These are phyloP conservation scores for Brachionus rotundiformis DNA, from an alignment of 1,140 invertebrate species.

Conservation along the genomic window DNA sequence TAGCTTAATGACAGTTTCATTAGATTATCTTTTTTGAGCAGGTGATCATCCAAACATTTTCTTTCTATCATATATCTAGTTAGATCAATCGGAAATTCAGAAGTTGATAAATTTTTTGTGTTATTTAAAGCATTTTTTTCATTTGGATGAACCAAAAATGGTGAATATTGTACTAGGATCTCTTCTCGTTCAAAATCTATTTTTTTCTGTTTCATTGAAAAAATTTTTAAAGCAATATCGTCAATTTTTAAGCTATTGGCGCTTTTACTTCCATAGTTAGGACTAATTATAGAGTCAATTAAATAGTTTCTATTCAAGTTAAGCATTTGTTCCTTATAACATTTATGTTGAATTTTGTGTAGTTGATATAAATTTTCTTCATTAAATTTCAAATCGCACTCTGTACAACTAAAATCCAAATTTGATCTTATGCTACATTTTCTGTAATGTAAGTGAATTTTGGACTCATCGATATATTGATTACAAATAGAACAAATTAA, in stretches of 20 bases:
- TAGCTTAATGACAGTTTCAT: background rate
- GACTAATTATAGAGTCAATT: background rate
- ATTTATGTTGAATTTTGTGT: background rate
- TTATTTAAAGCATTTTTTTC: background rate
- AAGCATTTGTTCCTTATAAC: background rate
- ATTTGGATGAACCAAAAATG: background rate
- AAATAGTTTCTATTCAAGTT: background rate
- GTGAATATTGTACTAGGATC: background rate
- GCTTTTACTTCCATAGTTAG: background rate
- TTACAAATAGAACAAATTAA: background rate
- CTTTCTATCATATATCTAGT: background rate
- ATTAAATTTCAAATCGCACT: background rate
- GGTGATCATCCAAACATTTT: background rate
- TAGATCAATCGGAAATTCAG: background rate
- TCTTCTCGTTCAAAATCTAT: slow-evolving; percentile 21
- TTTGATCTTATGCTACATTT: background rate
- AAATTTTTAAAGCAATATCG: slow-evolving; percentile 20
- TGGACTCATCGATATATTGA: background rate
- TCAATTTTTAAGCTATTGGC: background rate
- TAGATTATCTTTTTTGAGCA: background rate
- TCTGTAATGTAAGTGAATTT: background rate
- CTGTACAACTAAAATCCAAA: background rate
- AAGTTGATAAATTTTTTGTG: background rate
- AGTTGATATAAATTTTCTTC: background rate
- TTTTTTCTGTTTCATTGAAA: slow-evolving; percentile 40